phyloP scores from a whole-genome alignment of 2,888 invertebrate species.

The Teleogryllus oceanicus region DNA sequence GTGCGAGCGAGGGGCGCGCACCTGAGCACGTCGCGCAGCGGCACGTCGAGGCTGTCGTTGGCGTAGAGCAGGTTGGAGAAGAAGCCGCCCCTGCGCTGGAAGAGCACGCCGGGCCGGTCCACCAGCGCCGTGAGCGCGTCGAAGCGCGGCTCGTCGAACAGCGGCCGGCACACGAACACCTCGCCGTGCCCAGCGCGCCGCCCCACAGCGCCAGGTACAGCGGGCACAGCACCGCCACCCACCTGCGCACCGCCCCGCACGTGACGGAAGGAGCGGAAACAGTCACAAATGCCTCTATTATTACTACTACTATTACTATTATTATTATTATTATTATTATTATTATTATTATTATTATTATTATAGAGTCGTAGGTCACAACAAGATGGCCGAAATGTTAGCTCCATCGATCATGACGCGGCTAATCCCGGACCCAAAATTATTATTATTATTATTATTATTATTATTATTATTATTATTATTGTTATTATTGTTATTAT shows the following conservation, averaged over 20 bases:
- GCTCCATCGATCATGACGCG: too few relatives aligned
- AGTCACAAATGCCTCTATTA: not conserved
- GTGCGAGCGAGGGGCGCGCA: not conserved
- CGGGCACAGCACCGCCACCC: constrained; percentile 56
- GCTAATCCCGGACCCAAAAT: too few relatives aligned
- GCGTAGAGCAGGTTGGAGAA: constrained; percentile 55
- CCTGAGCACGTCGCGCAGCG: constrained; percentile 52
- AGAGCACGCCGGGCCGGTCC: constrained; percentile 63
- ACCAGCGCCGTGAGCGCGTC: constrained; percentile 61
- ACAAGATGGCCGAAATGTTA: too few relatives aligned
- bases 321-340: too few relatives aligned
- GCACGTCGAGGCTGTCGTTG: constrained; percentile 55
- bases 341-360: too few relatives aligned
- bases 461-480: too few relatives aligned
- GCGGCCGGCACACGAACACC: constrained; percentile 67
- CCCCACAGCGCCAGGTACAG: constrained; percentile 60
- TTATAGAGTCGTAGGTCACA: too few relatives aligned
- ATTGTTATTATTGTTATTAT: too few relatives aligned
- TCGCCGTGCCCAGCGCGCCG: constrained; percentile 63
- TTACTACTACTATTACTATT: too few relatives aligned
- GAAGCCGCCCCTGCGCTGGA: constrained; percentile 53
- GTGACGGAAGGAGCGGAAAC: too few relatives aligned
- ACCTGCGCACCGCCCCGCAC: constrained; percentile 54
- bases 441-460: too few relatives aligned
- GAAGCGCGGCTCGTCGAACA: constrained; percentile 66